phyloP scores from a whole-genome alignment of 2,797 vertebrate species.

The Hoplostethus mediterraneus region DNA sequence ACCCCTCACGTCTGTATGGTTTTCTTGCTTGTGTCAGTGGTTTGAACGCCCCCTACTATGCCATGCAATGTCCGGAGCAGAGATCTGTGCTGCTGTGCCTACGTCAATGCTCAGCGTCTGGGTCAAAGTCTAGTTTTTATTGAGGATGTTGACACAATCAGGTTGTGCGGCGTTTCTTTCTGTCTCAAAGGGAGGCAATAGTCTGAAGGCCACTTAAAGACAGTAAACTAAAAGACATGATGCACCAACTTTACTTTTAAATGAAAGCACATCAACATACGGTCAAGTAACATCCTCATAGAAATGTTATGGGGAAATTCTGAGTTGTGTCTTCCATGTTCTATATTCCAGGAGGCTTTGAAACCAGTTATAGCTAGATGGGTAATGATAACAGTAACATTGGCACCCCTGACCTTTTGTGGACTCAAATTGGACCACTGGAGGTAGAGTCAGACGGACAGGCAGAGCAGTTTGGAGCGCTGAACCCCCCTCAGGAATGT shows the following conservation, averaged over 20 bases:
- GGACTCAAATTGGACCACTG: slow-evolving; percentile 26
- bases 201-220: too few relatives aligned
- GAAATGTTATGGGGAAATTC: too few relatives aligned
- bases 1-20: neutral
- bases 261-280: too few relatives aligned
- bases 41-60: neutral
- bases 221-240: too few relatives aligned
- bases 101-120: neutral
- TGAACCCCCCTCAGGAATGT: slow-evolving; percentile 47
- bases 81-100: neutral
- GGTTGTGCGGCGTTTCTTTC: neutral
- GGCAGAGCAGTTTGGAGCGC: slow-evolving; percentile 37
- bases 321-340: neutral
- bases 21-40: neutral
- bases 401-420: slow-evolving; percentile 25
- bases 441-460: neutral
- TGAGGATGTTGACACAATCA: neutral
- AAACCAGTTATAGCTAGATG: neutral
- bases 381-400: neutral
- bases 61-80: neutral
- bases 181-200: neutral
- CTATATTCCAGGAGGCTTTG: neutral
- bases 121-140: slow-evolving; percentile 53
- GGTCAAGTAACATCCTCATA: neutral
- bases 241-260: too few relatives aligned